Evolutionary conservation across 2,797 vertebrate species (phyloP).

Genomic region (Pantherophis vulpinus): DNA sequence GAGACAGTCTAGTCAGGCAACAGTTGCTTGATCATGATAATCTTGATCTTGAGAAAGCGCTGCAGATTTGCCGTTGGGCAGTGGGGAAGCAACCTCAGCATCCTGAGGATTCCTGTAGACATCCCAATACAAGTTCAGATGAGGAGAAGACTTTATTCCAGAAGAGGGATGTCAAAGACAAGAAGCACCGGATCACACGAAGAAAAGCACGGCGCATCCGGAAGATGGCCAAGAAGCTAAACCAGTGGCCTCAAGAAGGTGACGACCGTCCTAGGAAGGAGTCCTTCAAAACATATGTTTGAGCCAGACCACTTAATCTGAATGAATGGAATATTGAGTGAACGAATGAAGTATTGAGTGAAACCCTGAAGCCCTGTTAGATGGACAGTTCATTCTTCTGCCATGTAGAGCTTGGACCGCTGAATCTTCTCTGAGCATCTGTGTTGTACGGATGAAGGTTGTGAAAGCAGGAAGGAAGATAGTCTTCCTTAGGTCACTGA

Average conservation of each 20-base stretch:
- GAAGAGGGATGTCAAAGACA: background rate
- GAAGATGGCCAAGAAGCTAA: background rate
- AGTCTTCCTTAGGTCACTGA: background rate
- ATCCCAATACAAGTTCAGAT: background rate
- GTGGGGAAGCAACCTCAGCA: background rate
- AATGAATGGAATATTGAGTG: background rate
- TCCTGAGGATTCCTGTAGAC: too few species aligned
- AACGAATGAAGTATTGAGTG: background rate
- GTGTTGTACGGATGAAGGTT: background rate
- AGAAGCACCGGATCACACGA: background rate
- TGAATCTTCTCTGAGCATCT: too few species aligned
- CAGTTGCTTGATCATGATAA: background rate
- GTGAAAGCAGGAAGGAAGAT: background rate
- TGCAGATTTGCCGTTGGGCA: background rate
- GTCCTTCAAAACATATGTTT: conserved; percentile 13
- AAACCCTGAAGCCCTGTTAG: background rate
- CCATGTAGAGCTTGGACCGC: background rate
- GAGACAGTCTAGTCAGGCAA: background rate
- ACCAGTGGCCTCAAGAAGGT: background rate
- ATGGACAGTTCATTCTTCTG: background rate
- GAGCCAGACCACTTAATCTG: background rate
- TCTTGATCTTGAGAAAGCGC: background rate
- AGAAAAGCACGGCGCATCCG: background rate
- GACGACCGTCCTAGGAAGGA: background rate
- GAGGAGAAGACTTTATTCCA: background rate